Evolutionary conservation across 2,797 vertebrate species (phyloP).

Genomic region (Lerista edwardsae): DNA sequence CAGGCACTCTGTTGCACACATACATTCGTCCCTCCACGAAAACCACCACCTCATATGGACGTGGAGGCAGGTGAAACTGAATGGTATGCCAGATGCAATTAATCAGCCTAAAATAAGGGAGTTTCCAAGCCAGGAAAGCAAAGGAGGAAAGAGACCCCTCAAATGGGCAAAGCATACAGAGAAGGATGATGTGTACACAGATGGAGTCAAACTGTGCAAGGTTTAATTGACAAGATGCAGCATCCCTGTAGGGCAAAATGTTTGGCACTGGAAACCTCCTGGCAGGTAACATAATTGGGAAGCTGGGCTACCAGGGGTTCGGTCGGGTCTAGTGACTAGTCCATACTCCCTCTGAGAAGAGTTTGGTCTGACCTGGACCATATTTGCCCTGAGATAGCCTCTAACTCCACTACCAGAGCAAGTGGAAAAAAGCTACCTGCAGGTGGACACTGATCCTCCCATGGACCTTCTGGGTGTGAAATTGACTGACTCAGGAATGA

Average conservation of each 20-base stretch:
- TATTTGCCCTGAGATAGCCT: no score
- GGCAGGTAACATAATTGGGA: not conserved
- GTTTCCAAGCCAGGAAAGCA: conserved; percentile 72
- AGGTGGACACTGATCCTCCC: not conserved
- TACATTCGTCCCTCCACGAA: not conserved
- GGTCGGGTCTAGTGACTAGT: not conserved
- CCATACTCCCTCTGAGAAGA: no score
- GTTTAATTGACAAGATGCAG: conserved; percentile 62
- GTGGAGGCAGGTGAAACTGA: not conserved
- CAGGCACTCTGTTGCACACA: rapidly evolving
- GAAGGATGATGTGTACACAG: conserved; percentile 34
- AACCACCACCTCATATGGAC: not conserved
- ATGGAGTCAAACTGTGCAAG: conserved; percentile 39
- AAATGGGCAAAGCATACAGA: conserved; percentile 20
- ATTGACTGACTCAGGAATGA: not conserved
- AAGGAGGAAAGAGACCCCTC: conserved; percentile 21
- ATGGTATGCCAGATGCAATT: not conserved
- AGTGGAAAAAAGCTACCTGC: not conserved
- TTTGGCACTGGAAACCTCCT: not conserved
- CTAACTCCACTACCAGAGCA: not conserved
- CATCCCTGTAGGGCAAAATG: conserved; percentile 48
- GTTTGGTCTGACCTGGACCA: no score
- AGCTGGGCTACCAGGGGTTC: not conserved
- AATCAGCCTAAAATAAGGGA: not conserved
- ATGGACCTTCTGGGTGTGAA: not conserved